Base-by-base conservation (phyloP, 2,888 invertebrate species). In the Chorisops tibialis region DNA sequence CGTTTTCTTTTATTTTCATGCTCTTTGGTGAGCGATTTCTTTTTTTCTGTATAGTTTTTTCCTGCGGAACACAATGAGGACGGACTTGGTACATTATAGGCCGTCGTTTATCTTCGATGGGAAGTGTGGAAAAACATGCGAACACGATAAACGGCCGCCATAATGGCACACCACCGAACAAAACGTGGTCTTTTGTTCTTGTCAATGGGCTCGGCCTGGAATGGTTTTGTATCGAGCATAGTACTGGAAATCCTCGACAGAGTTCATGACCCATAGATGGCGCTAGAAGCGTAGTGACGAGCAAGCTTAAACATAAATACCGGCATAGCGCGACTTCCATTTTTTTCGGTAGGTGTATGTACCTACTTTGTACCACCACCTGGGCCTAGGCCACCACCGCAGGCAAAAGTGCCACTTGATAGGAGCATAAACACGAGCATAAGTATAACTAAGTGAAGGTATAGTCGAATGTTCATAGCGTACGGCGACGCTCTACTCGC, bases 181-280 rank as follows among this genome's bases (percentile, higher is more conserved):
- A 9, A 56, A 45, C 30, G 21, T 43, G 7, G 16, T 11, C 35
- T 45, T 56, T 56, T 56, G 56, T 56, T 45, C 45, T 56, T 11
- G 11, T 54, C 43, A 56, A 56, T 56, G 45, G 45, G 45, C 45
- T 45, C 19, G 24, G 21, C 56, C 5, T 35, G 21, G 45, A 7
- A 45, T 12, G 24, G 43, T 43, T 56, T 56, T 45, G 37, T 21
- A 11, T 52, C 38, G 6, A 49, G 16, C 21, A 2, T 38, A 18
- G 37, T 51, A n/a, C n/a, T n/a, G 22, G 14, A 41, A 54, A 22
- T 41, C 16, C 14, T 24, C 30, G 24, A 14, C 43, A 56, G 54
- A 30, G 56, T 56, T 56, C 43, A 56, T 43, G 56, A 56, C 56
- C 56, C 35, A 21, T 50, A 50, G 49, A 50, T 30, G 16, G 11